Percentiles rank a stretch among this genome's conserved stretches.
Conservation (phyloP, 2,113 vertebrate species). For the Aptenodytes forsteri region DNA sequence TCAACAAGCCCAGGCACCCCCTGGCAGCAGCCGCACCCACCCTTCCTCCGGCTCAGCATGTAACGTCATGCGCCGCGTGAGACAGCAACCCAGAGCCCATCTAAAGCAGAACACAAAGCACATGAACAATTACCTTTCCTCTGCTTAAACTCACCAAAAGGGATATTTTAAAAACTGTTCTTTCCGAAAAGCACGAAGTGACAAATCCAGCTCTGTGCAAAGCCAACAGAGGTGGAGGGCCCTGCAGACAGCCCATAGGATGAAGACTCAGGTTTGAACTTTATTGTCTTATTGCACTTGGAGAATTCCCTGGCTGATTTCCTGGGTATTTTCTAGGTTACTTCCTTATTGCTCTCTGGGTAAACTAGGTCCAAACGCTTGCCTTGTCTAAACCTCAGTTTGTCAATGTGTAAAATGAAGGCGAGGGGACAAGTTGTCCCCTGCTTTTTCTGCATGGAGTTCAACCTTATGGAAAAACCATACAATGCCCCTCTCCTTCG, state of each 20-base stretch:
- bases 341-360: constrained; percentile 32
- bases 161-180: not conserved
- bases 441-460: not conserved
- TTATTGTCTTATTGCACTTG: not conserved
- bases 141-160: not conserved
- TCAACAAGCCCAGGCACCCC: constrained; percentile 18
- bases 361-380: not conserved
- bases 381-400: not conserved
- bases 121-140: not conserved
- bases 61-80: not conserved
- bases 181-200: not conserved
- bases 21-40: not conserved
- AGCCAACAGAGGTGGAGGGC: not conserved
- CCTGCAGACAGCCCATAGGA: not conserved
- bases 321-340: constrained; percentile 16
- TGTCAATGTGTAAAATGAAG: not conserved
- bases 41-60: not conserved
- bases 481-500: not conserved
- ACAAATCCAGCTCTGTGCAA: not conserved
- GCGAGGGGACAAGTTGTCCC: not conserved
- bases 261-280: not conserved
- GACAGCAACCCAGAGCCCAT: not conserved
- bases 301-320: constrained; percentile 25
- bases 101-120: not conserved
- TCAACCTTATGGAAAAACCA: not conserved